These are phyloP conservation scores for Samia ricini DNA, from an alignment of 1,140 invertebrate genomes.

Conservation along the genomic window DNA sequence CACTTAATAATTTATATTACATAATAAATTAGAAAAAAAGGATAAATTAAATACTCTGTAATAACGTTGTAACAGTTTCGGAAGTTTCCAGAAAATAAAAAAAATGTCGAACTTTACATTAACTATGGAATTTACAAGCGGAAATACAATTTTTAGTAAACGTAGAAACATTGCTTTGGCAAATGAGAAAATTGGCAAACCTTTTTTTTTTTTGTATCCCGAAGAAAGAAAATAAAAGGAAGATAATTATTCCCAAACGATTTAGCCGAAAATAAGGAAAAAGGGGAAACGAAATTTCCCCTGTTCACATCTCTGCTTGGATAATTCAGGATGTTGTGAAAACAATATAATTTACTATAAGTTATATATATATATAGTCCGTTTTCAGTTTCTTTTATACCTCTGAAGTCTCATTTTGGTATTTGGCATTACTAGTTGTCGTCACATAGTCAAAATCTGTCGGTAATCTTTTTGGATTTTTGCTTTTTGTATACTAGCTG, in stretches of 20 bases:
- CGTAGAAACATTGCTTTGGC: background rate
- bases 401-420: too few relatives aligned
- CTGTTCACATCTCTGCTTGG: background rate
- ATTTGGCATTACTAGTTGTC: too few relatives aligned
- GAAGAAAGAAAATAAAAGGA: conserved; percentile 6
- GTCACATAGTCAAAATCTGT: too few relatives aligned
- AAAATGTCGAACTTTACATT: background rate
- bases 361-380: too few relatives aligned
- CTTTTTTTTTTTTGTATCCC: background rate
- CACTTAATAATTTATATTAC: too few relatives aligned
- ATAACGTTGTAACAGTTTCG: too few relatives aligned
- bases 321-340: background rate
- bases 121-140: background rate
- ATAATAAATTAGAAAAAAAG: too few relatives aligned
- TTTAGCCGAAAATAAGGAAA: conserved; percentile 18
- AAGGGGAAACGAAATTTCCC: background rate
- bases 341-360: background rate
- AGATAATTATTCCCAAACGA: conserved; percentile 20
- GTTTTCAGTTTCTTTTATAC: too few relatives aligned
- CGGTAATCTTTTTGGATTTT: too few relatives aligned
- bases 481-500: too few relatives aligned
- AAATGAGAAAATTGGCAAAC: background rate
- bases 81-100: too few relatives aligned
- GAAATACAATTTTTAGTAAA: background rate
- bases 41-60: too few relatives aligned